phyloP scores from a whole-genome alignment of 2,888 invertebrate genomes.

The Sinelater perroti region DNA sequence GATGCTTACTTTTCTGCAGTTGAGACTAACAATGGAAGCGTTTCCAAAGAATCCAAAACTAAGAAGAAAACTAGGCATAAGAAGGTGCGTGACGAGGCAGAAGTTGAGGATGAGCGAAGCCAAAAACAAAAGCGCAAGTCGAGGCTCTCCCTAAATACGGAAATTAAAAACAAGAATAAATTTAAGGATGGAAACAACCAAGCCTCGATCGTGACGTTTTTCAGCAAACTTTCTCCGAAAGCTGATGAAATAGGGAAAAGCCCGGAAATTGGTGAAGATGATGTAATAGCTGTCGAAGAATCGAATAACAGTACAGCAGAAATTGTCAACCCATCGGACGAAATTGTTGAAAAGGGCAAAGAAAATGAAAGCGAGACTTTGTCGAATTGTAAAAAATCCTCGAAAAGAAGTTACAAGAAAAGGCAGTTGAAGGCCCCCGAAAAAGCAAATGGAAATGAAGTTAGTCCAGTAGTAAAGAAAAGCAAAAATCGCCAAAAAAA shows the following conservation, averaged over 20 bases:
- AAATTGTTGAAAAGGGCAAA: not conserved
- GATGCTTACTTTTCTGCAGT: too few species aligned
- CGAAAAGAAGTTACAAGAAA: too few species aligned
- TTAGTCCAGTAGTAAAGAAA: not conserved
- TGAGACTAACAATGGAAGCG: too few species aligned
- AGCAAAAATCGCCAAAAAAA: not conserved
- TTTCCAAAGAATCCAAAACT: too few species aligned
- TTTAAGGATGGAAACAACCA: not conserved
- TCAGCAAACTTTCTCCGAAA: not conserved
- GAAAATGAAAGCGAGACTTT: not conserved
- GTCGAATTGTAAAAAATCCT: too few species aligned
- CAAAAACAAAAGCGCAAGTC: not conserved
- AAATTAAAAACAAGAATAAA: constrained; percentile 10
- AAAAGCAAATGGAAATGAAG: too few species aligned
- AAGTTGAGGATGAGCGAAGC: not conserved
- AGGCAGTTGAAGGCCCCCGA: too few species aligned
- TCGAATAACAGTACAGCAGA: not conserved
- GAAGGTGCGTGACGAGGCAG: not conserved
- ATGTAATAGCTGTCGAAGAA: not conserved
- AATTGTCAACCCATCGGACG: not conserved
- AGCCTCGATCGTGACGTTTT: constrained; percentile 21
- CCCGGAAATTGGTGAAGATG: not conserved
- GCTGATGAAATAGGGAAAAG: not conserved
- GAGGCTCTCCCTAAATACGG: constrained; percentile 15
- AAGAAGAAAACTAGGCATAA: not conserved